phyloP scores from a whole-genome alignment of 2,888 invertebrate genomes.

The Amphipyra tragopoginis region DNA sequence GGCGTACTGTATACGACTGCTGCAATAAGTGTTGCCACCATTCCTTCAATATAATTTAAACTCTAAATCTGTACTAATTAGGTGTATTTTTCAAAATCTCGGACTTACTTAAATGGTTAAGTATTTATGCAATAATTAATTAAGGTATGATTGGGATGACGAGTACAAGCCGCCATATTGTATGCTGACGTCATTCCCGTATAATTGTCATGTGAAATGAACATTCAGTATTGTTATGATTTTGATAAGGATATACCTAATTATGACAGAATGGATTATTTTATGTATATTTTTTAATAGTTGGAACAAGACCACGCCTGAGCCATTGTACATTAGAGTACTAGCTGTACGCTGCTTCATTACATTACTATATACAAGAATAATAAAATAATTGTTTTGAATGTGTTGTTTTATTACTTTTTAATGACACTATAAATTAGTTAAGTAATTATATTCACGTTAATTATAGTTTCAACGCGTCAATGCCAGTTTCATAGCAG shows the following conservation, averaged over 20 bases:
- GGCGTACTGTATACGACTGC: conserved; percentile 60
- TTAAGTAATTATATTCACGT: conserved; percentile 5
- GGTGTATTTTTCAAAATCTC: conserved; percentile 51
- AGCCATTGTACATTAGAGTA: conserved; percentile 82
- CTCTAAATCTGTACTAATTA: conserved; percentile 38
- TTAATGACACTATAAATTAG: conserved; percentile 10
- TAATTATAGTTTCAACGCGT: neutral
- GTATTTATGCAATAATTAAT: conserved; percentile 62
- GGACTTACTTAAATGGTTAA: conserved; percentile 47
- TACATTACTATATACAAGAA: conserved; percentile 85
- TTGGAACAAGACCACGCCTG: conserved; percentile 68
- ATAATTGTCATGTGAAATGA: conserved; percentile 36
- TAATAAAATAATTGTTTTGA: conserved; percentile 88
- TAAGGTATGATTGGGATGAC: conserved; percentile 49
- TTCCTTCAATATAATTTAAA: conserved; percentile 40
- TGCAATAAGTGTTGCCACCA: conserved; percentile 55
- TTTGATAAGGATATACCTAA: conserved; percentile 48
- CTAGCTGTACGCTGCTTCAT: conserved; percentile 85
- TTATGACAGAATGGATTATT: conserved; percentile 52
- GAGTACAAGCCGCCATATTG: conserved; percentile 50
- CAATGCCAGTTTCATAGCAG: neutral
- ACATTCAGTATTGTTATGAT: conserved; percentile 50
- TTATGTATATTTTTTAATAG: conserved; percentile 64
- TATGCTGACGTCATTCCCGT: conserved; percentile 43
- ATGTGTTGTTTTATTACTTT: conserved; percentile 67